Evolutionary conservation across 2,888 invertebrate species (phyloP), one percentile per base, ranked within the genome.

Genomic region (Eretmocerus hayati): DNA sequence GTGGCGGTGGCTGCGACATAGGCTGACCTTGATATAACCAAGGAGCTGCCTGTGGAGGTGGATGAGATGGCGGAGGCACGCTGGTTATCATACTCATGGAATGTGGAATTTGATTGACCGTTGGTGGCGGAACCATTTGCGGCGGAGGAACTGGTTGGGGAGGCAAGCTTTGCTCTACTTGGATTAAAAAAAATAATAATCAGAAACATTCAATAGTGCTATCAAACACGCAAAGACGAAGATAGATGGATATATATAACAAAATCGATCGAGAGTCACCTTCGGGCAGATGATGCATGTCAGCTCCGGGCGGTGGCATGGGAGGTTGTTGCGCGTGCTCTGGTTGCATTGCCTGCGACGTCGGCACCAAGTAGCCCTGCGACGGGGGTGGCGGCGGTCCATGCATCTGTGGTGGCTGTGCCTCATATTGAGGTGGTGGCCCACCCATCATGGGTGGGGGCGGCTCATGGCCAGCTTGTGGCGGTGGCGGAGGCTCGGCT

Each of bases 81-180:
- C 64, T 69, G 1, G 70, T 67, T 20, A 69, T 57, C 48, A 69
- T 62, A 48, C 66, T 69, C 62, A 69, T 66, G 42, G 67, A 62
- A 57, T 64, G 67, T 46, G 59, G 62, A 56, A 66, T 62, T 46
- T 67, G 67, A 48, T 60, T 61, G 9, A 59, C 59, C 6, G 59
- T 59, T 16, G 70, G 70, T 1, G 70, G 70, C 16, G 70, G 70
- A 19, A 70, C 69, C 62, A 70, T 70, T 55, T 69, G 69, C 2
- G 71, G 71, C 2, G 70, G 69, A 42, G 71, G 71, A 23, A 69
- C 69, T n/a, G 69, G 69, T 50, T 69, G 69, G 2, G 68, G 67
- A 1, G 77, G 76, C 33, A 58, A 44, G 36, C 76, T 77, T 58
- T 75, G 76, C 37, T 80, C 74, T 1, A 77, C 64, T 19, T 42